Conservation (phyloP, 2,797 vertebrate genomes). For the Microcaecilia unicolor region DNA sequence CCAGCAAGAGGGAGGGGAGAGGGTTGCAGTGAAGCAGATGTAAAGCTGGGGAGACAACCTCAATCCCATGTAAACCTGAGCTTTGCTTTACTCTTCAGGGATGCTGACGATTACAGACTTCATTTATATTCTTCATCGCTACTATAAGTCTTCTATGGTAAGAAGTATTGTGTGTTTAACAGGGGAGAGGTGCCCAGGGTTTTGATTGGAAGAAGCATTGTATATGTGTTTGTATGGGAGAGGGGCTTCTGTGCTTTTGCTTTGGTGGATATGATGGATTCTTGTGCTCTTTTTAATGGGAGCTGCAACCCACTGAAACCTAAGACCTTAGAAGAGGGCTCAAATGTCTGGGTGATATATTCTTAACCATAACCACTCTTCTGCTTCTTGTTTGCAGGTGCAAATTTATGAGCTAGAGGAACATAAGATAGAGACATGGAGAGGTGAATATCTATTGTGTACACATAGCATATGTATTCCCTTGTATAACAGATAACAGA, state of each 20-base stretch:
- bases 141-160: constrained; percentile 96
- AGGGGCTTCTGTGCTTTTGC: too few species aligned
- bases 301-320: too few species aligned
- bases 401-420: constrained; percentile 97
- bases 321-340: neutral
- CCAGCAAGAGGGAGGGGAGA: neutral
- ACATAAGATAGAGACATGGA: constrained; percentile 97
- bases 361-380: neutral
- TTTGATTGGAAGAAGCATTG: too few species aligned
- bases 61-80: too few species aligned
- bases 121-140: constrained; percentile 94
- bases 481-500: too few species aligned
- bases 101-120: constrained; percentile 98
- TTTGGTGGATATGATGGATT: too few species aligned
- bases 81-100: constrained; percentile 51
- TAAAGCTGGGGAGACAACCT: too few species aligned
- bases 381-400: constrained; percentile 56
- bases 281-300: too few species aligned
- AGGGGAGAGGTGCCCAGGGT: too few species aligned
- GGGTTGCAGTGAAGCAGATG: constrained; percentile 1
- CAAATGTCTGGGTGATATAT: neutral
- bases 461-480: too few species aligned
- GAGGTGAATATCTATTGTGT: constrained; percentile 65
- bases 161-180: too few species aligned
- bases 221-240: too few species aligned